These are phyloP conservation scores for Dipus sagitta DNA, from an alignment of 2,797 vertebrate genomes.

Conservation along the genomic window DNA sequence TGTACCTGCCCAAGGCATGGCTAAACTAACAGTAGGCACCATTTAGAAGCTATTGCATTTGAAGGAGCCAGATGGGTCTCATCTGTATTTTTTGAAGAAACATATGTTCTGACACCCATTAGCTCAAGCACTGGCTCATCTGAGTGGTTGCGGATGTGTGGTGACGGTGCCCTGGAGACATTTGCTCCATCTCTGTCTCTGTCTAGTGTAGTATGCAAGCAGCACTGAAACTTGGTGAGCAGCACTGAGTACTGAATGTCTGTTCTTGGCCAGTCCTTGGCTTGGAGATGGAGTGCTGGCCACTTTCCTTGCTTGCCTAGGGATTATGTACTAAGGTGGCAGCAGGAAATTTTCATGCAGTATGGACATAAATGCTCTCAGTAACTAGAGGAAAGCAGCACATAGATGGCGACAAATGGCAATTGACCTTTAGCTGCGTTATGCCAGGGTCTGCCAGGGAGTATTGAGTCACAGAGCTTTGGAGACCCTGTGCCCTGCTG, in stretches of 20 bases:
- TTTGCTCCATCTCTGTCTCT: background rate
- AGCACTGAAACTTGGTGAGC: background rate
- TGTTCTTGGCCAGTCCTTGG: background rate
- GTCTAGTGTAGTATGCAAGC: background rate
- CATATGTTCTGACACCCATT: slow-evolving; percentile 2
- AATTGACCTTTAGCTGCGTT: background rate
- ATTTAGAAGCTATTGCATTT: background rate
- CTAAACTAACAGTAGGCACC: slow-evolving; percentile 51
- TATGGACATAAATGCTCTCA: background rate
- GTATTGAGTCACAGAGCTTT: accelerated
- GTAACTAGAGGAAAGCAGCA: background rate
- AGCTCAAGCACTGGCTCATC: background rate
- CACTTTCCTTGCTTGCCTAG: background rate
- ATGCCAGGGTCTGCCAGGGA: background rate
- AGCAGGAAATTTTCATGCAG: background rate
- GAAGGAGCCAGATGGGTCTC: slow-evolving; percentile 20
- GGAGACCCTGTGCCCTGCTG: accelerated
- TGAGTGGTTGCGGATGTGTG: background rate
- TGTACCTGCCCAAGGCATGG: background rate
- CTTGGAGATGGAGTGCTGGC: no score
- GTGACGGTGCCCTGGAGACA: accelerated
- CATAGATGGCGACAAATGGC: background rate
- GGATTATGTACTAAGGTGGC: background rate
- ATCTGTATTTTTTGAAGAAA: slow-evolving; percentile 24
- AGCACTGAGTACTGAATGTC: background rate